Base-by-base conservation (phyloP, 1,140 invertebrate species). In the Cheumatopsyche charites region DNA sequence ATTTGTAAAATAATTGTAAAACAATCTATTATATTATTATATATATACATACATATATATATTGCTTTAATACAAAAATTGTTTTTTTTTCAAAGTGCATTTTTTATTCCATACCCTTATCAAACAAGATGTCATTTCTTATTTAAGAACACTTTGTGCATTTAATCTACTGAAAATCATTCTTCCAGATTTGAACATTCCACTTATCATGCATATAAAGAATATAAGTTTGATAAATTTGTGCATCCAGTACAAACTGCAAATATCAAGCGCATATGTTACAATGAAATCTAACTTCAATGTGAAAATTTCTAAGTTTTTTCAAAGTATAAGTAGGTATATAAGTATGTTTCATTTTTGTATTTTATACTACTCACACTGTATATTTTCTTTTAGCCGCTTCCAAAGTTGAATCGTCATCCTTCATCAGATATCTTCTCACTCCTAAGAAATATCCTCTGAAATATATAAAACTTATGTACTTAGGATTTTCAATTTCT, bases 381-480 rank as follows among this genome's bases (percentile, higher is more conserved):
- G 78, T 79, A 70, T 79, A 79, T 73, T 80, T 82, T 11, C 73
- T 82, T 21, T 79, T 78, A 23, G 84, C 85, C 13, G 78, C 77
- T 36, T 86, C 80, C 15, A 89, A 73, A n/a, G 85, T 88, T n/a
- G 78, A 82, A 17, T 85, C 74, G 67, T 86, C 82, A 55, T 90
- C 89, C 70, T 88, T 87, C 2, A 90, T 78, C 15, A 90, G 72
- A 76, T 87, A 89, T 36, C 84, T 77, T 58, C 87, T 79, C 5
- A 87, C 77, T 36, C 88, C 89, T 36, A 91, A 83, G 0, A 89
- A 79, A 75, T 87, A 89, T 21, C 86, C 79, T 47, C 88, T 82
- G 47, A 86, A 82, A 62, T 86, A 36, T 36, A 36, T 36, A 36
- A 36, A 9, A 4, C 88, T 66, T 19, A 23, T 45, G 17, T 62